Percentiles rank a stretch among this genome's conserved stretches.
phyloP scores from a whole-genome alignment of 1,140 invertebrate genomes.

The Drosophila lacertosa region DNA sequence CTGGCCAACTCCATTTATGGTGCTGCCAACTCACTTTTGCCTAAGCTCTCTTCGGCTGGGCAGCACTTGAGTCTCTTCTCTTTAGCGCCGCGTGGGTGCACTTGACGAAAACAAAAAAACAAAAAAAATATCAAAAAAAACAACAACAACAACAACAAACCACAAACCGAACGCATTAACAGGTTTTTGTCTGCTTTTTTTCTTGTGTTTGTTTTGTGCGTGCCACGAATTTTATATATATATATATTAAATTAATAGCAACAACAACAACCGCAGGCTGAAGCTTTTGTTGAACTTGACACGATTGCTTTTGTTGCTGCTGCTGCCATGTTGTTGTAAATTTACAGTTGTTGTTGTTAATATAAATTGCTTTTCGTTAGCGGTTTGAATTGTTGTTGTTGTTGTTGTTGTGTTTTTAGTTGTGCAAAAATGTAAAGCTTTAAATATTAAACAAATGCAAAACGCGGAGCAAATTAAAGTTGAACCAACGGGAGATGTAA shows the following conservation, averaged over 20 bases:
- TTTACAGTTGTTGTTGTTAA: conserved; percentile 47
- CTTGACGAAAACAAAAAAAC: conserved; percentile 26
- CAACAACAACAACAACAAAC: too few relatives aligned
- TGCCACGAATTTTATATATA: conserved; percentile 67
- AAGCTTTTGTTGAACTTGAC: conserved; percentile 80
- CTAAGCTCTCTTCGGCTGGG: not conserved
- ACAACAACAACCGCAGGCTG: conserved; percentile 62
- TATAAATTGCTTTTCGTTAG: conserved; percentile 53
- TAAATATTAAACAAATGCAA: conserved; percentile 62
- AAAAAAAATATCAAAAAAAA: too few relatives aligned
- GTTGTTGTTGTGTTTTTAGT: conserved; percentile 28
- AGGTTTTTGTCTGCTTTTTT: conserved; percentile 47
- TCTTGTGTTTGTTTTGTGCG: conserved; percentile 53
- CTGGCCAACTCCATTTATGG: conserved; percentile 1
- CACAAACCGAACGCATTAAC: conserved; percentile 71
- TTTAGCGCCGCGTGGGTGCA: conserved; percentile 64
- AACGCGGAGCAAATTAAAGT: conserved; percentile 15
- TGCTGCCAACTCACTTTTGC: conserved; percentile 4
- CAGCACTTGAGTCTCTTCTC: conserved; percentile 14
- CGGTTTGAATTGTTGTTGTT: conserved; percentile 20
- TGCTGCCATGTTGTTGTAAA: conserved; percentile 18
- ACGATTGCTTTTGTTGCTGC: conserved; percentile 62
- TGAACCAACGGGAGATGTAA: conserved; percentile 9
- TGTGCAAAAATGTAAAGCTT: conserved; percentile 70
- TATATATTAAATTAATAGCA: conserved; percentile 56